These are phyloP conservation scores for Cladorhizidae sp. DNA, from an alignment of 37 sponge, comb jelly and placozoan species.

Conservation along the genomic window DNA sequence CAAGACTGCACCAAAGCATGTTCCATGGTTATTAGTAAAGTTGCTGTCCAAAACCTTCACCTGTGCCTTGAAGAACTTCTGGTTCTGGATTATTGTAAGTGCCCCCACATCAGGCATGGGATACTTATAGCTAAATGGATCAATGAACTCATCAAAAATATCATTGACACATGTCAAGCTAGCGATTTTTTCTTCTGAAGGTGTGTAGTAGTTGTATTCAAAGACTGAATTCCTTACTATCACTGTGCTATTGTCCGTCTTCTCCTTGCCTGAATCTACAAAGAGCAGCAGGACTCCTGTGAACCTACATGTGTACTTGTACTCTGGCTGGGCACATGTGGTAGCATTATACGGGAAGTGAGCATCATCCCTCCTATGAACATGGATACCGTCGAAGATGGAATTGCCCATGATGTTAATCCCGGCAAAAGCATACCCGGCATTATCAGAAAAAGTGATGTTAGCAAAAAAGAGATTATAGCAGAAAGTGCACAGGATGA, in stretches of 20 bases:
- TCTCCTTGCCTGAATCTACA: not conserved
- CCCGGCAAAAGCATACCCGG: conserved; percentile 14
- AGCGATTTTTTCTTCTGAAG: no score
- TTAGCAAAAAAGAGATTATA: not conserved
- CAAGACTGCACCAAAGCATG: conserved; percentile 7
- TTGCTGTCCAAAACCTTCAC: not conserved
- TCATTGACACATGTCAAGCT: not conserved
- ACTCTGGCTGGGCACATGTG: no score
- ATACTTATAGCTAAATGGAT: not conserved
- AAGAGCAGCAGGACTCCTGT: not conserved
- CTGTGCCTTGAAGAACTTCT: not conserved
- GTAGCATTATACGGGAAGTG: not conserved
- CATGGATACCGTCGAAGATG: not conserved
- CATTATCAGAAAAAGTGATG: not conserved
- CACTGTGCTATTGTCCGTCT: not conserved
- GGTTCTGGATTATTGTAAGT: conserved; percentile 3
- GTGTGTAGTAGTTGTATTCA: conserved; percentile 2
- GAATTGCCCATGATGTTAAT: not conserved
- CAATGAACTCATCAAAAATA: conserved; percentile 5
- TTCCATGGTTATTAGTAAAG: conserved; percentile 17
- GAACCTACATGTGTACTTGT: not conserved
- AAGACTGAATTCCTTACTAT: not conserved
- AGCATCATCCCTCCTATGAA: not conserved
- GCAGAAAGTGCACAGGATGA: conserved; percentile 15
- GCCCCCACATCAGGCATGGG: conserved; percentile 19